phyloP scores from a whole-genome alignment of 2,113 vertebrate species.

The Equus przewalskii region DNA sequence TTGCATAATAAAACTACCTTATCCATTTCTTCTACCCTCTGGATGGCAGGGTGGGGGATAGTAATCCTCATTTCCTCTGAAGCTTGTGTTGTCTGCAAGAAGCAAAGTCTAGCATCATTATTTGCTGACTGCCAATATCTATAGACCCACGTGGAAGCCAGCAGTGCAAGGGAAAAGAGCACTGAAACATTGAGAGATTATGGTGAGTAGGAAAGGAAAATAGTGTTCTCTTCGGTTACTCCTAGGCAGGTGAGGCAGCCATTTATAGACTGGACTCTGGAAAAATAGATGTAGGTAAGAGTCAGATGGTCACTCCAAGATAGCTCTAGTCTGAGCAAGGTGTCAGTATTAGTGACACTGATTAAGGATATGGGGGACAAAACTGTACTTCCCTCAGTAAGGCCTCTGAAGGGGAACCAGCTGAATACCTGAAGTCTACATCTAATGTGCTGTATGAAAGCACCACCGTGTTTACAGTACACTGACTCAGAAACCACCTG shows the following conservation, averaged over 20 bases:
- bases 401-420: not conserved
- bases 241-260: rapidly evolving
- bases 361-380: too few species aligned
- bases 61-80: not conserved
- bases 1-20: not conserved
- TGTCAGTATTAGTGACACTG: rapidly evolving
- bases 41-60: not conserved
- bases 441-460: not conserved
- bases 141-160: rapidly evolving
- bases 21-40: not conserved
- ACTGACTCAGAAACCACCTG: rapidly evolving
- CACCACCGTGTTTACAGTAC: not conserved
- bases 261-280: not conserved
- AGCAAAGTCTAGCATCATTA: not conserved
- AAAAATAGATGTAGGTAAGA: not conserved
- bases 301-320: not conserved
- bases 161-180: not conserved
- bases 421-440: not conserved
- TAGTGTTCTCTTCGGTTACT: too few species aligned
- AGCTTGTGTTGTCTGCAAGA: not conserved
- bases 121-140: not conserved
- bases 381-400: not conserved
- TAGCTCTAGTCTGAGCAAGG: not conserved
- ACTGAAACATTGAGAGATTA: not conserved
- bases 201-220: not conserved